Evolutionary conservation across 2,888 invertebrate genomes (phyloP).

Genomic region (Catocala sponsa): DNA sequence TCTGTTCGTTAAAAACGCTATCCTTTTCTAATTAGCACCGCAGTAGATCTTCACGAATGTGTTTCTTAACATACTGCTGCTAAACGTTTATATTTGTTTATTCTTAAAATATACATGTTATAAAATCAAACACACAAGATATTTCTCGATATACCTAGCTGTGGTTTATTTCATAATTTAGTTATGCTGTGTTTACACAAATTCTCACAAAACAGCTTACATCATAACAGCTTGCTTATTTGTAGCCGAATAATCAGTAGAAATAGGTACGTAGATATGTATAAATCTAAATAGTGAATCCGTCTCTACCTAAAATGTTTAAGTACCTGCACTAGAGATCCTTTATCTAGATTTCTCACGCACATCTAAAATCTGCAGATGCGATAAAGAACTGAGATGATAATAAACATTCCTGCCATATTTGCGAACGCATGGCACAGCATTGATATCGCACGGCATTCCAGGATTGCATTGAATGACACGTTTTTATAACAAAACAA

Average conservation of each 20-base stretch:
- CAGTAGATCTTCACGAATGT: constrained; percentile 30
- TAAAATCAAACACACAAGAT: constrained; percentile 18
- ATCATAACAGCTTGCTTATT: no score
- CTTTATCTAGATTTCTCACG: constrained; percentile 2
- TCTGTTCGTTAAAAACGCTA: constrained; percentile 33
- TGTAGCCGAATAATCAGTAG: no score
- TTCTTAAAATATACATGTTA: constrained; percentile 26
- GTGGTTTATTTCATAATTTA: constrained; percentile 1
- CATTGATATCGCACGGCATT: constrained; percentile 29
- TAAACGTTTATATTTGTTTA: constrained; percentile 42
- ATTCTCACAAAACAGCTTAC: no score
- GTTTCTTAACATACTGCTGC: constrained; percentile 37
- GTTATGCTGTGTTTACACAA: neutral
- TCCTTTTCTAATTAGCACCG: constrained; percentile 43
- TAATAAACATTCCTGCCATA: constrained; percentile 41
- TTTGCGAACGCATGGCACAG: constrained; percentile 32
- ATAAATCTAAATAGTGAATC: no score
- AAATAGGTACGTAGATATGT: no score
- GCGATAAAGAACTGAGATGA: constrained; percentile 23
- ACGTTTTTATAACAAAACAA: neutral
- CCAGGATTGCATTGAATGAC: constrained; percentile 29
- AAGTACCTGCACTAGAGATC: neutral
- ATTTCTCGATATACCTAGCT: neutral
- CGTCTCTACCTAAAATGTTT: no score
- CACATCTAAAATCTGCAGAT: constrained; percentile 29